Evolutionary conservation across 2,888 invertebrate species (phyloP), one percentile per base, ranked within the genome.

Genomic region (Lapara coniferarum): DNA sequence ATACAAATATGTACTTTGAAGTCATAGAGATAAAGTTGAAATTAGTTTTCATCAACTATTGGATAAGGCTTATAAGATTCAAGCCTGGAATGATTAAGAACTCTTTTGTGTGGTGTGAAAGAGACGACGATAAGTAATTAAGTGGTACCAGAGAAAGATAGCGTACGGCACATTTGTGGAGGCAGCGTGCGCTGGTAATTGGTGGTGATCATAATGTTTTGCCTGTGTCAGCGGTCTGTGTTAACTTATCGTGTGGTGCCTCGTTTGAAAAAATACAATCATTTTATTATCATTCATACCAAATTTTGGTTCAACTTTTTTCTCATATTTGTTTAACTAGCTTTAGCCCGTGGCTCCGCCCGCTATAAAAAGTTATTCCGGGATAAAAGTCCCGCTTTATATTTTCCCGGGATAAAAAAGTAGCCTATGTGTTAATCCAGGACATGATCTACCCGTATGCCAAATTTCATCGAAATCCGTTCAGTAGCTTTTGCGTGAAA

Each of bases 191-290:
- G 84, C 81, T 84, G 86, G 90, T 93, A 93, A 93, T 93, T 93
- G 93, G 89, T 89, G 90, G 89, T 90, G 91, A 92, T 92, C 91
- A 89, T 80, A 85, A 86, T 91, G 90, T 92, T 92, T 92, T 90
- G 91, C 81, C 81, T 80, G 86, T 89, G 92, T 93, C 93, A 92
- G 93, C 93, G 84, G 83, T 86, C 81, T 78, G 82, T 83, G 87
- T 86, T 85, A 89, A 87, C 87, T 89, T 85, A 85, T 89, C 81
- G 89, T 81, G 83, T 83, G 74, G 78, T 89, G 93, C 89, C 78
- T 58, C 86, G 89, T 89, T 93, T 83, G 25, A 68, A 66, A 57
- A 44, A 75, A 69, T 68, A 37, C 63, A 63, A 53, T 8, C 37
- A 52, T 68, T 70, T 68, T 25, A 66, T 67, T 71, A 56, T 14